Conservation (phyloP, 1,140 invertebrate genomes). For the Drosophila burlai region DNA sequence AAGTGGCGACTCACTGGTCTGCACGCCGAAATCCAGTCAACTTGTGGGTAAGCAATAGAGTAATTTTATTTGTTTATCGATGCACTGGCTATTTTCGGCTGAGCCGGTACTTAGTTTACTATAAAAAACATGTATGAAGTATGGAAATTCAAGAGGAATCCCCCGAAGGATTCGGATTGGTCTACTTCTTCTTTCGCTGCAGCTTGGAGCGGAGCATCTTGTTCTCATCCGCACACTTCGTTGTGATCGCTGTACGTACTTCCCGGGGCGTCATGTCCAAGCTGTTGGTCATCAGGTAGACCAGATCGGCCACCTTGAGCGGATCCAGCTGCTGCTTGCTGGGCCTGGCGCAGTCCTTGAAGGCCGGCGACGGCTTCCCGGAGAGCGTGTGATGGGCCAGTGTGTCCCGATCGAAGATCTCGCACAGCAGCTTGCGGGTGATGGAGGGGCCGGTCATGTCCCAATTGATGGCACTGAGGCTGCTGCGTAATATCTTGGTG, state of each 20-base stretch:
- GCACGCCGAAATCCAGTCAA: neutral
- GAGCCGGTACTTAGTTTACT: conserved; percentile 10
- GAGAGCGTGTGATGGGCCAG: conserved; percentile 84
- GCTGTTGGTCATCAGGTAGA: conserved; percentile 76
- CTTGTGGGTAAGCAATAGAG: conserved; percentile 27
- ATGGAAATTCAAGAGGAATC: neutral
- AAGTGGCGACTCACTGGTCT: conserved; percentile 1
- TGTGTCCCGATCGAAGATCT: conserved; percentile 75
- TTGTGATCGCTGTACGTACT: conserved; percentile 86
- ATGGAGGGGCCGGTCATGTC: conserved; percentile 67
- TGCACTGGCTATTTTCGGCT: conserved; percentile 42
- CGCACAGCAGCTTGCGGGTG: conserved; percentile 82
- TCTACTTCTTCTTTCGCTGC: conserved; percentile 38
- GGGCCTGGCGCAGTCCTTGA: conserved; percentile 70
- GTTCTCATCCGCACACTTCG: conserved; percentile 87
- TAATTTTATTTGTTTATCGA: conserved; percentile 22
- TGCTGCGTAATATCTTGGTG: conserved; percentile 62
- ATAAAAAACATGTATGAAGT: neutral
- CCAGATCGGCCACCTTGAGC: conserved; percentile 79
- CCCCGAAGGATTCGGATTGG: neutral
- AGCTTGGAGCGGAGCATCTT: conserved; percentile 85
- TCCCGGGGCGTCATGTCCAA: conserved; percentile 70
- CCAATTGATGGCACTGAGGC: conserved; percentile 79
- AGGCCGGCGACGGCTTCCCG: conserved; percentile 85
- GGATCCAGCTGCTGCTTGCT: conserved; percentile 77